Evolutionary conservation across 2,113 vertebrate genomes (phyloP).

Genomic region (Daubentonia madagascariensis): DNA sequence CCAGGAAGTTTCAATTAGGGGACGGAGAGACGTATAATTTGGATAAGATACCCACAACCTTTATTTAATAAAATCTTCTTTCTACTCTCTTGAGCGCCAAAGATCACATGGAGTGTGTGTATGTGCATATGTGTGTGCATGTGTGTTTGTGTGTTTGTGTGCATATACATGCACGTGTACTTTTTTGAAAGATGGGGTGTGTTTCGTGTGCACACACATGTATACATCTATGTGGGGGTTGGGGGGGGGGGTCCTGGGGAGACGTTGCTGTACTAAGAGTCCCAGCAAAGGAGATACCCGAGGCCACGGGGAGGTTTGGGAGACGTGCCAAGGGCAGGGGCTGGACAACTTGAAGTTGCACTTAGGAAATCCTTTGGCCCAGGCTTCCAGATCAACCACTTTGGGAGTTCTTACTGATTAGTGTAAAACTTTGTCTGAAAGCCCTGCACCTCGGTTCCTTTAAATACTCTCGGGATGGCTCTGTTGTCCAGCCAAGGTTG

Average conservation of each 20-base stretch:
- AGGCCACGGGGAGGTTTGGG: neutral
- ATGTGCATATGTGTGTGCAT: accelerated
- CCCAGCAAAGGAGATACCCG: neutral
- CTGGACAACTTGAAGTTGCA: neutral
- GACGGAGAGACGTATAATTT: neutral
- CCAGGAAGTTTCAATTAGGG: neutral
- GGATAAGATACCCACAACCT: neutral
- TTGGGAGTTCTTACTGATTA: neutral
- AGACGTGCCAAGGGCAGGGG: accelerated
- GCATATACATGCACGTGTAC: accelerated
- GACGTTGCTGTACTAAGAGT: neutral
- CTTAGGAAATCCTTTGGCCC: accelerated
- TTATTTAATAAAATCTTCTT: neutral
- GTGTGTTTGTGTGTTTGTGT: neutral
- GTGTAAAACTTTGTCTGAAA: neutral
- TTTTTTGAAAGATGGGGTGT: neutral
- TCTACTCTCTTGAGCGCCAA: neutral
- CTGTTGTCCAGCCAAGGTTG: neutral
- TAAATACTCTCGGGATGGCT: accelerated
- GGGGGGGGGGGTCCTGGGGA: neutral
- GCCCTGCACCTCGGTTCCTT: too few species aligned
- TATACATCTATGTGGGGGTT: too few species aligned
- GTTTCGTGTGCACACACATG: neutral
- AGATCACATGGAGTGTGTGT: accelerated
- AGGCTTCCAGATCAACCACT: neutral